A percentile compares a stretch with the other conserved stretches of the same genome.
phyloP scores from a whole-genome alignment of 1,140 invertebrate species.

The Ceratina japonica region DNA sequence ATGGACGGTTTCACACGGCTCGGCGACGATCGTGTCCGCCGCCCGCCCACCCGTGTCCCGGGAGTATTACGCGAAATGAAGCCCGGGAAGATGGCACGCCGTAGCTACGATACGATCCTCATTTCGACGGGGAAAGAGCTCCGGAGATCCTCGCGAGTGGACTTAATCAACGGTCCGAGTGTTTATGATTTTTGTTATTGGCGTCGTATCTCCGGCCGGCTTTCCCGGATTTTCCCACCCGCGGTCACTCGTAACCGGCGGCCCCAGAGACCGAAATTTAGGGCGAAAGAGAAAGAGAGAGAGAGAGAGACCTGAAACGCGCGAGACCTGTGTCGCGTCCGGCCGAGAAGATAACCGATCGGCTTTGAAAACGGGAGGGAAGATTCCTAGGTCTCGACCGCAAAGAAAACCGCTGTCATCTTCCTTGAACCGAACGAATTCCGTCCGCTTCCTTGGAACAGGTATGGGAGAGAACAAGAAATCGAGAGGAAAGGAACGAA shows the following conservation, averaged over 20 bases:
- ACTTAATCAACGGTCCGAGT: constrained; percentile 78
- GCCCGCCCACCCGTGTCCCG: constrained; percentile 55
- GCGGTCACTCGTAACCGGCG: constrained; percentile 38
- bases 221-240: constrained; percentile 54
- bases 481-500: constrained; percentile 39
- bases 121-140: constrained; percentile 52
- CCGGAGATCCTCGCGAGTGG: constrained; percentile 63
- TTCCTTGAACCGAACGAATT: constrained; percentile 34
- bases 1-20: constrained; percentile 50
- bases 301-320: constrained; percentile 27
- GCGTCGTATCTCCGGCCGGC: constrained; percentile 68
- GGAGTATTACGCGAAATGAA: constrained; percentile 74
- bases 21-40: background rate
- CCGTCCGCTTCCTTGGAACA: constrained; percentile 31
- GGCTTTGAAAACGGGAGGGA: background rate
- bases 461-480: constrained; percentile 18
- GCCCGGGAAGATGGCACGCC: constrained; percentile 39
- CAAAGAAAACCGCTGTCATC: constrained; percentile 16
- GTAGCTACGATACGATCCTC: constrained; percentile 62
- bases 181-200: constrained; percentile 79
- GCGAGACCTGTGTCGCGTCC: background rate
- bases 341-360: background rate
- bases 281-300: constrained; percentile 36
- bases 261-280: constrained; percentile 51
- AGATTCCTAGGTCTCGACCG: constrained; percentile 16